A percentile compares a stretch with the other conserved stretches of the same genome.
phyloP scores from a whole-genome alignment of 1,140 invertebrate genomes.

The Asobara japonica region DNA sequence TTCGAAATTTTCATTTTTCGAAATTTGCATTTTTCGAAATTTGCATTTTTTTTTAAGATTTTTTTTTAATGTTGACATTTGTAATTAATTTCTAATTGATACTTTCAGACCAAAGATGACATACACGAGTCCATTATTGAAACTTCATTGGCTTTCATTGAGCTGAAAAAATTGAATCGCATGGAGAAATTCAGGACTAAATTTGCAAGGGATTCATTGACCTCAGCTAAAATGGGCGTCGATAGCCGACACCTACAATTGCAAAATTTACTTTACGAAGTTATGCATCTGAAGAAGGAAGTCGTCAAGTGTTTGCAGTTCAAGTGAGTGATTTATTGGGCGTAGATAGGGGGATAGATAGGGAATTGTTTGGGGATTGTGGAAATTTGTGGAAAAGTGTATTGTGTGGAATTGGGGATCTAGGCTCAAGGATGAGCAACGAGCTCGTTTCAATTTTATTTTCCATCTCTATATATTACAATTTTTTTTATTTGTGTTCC shows the following conservation, averaged over 20 bases:
- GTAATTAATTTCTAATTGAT: too few relatives aligned
- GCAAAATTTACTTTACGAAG: conserved; percentile 96
- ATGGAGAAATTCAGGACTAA: conserved; percentile 88
- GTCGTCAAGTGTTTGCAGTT: conserved; percentile 94
- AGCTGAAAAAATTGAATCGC: conserved; percentile 90
- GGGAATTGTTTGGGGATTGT: neutral
- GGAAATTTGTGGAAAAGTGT: too few relatives aligned
- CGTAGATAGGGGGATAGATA: conserved; percentile 8
- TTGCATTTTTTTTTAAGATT: neutral
- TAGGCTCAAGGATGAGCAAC: too few relatives aligned
- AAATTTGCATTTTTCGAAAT: too few relatives aligned
- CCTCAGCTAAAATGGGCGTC: conserved; percentile 84
- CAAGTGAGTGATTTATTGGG: conserved; percentile 69
- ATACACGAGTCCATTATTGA: conserved; percentile 75
- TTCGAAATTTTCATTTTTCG: too few relatives aligned
- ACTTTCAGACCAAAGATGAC: conserved; percentile 70
- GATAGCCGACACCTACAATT: conserved; percentile 90
- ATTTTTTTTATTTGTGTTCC: too few relatives aligned
- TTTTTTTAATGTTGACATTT: conserved; percentile 23
- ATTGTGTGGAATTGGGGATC: too few relatives aligned
- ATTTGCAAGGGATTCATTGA: conserved; percentile 80
- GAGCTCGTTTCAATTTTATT: too few relatives aligned
- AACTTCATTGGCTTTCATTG: conserved; percentile 78
- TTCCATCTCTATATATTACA: too few relatives aligned
- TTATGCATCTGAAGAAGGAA: conserved; percentile 92